Conservation (phyloP, 1,140 invertebrate genomes). For the Drosophila novamexicana region DNA sequence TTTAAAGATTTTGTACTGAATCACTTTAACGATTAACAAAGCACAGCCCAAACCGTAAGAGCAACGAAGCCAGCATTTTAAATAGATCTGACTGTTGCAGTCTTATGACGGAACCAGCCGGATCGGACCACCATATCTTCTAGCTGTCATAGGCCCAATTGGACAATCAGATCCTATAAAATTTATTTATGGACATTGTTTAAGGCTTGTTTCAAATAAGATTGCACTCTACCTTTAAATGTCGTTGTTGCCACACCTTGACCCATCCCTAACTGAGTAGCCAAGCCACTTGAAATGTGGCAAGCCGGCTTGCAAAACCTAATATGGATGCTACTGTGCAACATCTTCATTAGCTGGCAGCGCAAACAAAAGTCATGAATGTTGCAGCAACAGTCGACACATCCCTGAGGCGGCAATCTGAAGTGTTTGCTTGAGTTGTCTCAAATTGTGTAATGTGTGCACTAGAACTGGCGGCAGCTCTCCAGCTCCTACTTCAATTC, state of each 20-base stretch:
- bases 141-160: too few relatives aligned
- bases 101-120: too few relatives aligned
- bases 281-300: conserved; percentile 24
- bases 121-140: too few relatives aligned
- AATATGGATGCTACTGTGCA: conserved; percentile 15
- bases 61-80: too few relatives aligned
- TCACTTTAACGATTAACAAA: too few relatives aligned
- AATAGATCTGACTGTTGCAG: too few relatives aligned
- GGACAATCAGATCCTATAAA: too few relatives aligned
- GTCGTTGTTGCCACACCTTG: conserved; percentile 33
- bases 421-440: conserved; percentile 73
- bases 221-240: not conserved
- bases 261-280: conserved; percentile 25
- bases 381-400: conserved; percentile 36
- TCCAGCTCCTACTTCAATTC: conserved; percentile 23
- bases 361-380: conserved; percentile 44
- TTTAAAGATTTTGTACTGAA: too few relatives aligned
- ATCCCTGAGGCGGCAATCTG: conserved; percentile 37
- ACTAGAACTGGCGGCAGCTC: conserved; percentile 31
- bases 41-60: too few relatives aligned
- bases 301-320: conserved; percentile 9
- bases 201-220: not conserved
- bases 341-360: conserved; percentile 48
- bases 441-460: conserved; percentile 77
- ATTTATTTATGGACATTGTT: too few relatives aligned